Conservation (phyloP, 1,140 invertebrate species). For the Probaryconus sp. region DNA sequence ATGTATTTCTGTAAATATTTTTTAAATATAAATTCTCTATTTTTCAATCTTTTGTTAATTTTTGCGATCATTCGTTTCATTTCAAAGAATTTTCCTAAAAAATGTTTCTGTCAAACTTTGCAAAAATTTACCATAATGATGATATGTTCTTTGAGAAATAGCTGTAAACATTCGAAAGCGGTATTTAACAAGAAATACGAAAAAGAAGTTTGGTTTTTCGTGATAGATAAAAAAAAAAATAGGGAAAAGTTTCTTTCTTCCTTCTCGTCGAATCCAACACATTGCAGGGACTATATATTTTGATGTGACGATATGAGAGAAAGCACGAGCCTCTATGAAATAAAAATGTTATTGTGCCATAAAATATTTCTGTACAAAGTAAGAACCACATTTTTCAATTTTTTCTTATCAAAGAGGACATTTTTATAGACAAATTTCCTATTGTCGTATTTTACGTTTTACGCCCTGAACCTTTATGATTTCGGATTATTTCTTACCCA, state of each 20-base stretch:
- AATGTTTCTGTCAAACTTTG: no score
- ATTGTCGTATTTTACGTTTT: conserved; percentile 47
- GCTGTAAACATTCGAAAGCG: no score
- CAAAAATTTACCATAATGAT: no score
- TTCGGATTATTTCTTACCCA: conserved; percentile 20
- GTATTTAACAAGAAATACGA: no score
- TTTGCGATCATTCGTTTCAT: no score
- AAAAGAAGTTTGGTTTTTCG: conserved; percentile 9
- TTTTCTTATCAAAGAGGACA: conserved; percentile 39
- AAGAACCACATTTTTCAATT: conserved; percentile 38
- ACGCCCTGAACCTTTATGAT: conserved; percentile 30
- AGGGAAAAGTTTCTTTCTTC: conserved; percentile 35
- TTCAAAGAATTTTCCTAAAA: no score
- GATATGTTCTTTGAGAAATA: no score
- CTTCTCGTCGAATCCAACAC: conserved; percentile 10
- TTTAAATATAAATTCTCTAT: no score
- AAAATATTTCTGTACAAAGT: conserved; percentile 54
- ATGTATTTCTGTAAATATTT: no score
- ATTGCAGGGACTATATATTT: conserved; percentile 47
- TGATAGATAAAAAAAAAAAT: not conserved
- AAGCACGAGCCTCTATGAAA: conserved; percentile 31
- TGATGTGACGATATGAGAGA: conserved; percentile 32
- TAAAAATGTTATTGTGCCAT: conserved; percentile 54
- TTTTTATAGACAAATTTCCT: conserved; percentile 55
- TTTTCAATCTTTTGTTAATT: no score